phyloP scores from a whole-genome alignment of 2,888 invertebrate genomes.

The Orthonychiurus folsomi region DNA sequence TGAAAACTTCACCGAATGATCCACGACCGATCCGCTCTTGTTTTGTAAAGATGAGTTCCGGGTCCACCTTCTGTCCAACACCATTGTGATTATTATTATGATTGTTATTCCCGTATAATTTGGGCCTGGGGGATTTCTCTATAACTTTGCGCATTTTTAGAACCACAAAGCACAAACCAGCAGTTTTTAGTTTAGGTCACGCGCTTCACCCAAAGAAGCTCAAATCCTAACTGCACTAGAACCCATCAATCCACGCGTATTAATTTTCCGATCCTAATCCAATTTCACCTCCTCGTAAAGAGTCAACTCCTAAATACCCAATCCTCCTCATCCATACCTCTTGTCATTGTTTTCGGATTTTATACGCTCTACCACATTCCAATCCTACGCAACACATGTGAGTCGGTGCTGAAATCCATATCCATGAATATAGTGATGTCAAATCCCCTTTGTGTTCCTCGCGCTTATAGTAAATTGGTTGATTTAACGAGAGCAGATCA shows the following conservation, averaged over 20 bases:
- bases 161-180: too few species aligned
- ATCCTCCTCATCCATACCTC: neutral
- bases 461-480: too few species aligned
- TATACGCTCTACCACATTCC: neutral
- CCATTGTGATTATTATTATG: conserved; percentile 8
- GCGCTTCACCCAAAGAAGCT: too few species aligned
- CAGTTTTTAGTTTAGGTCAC: too few species aligned
- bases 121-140: neutral
- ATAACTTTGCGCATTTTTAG: neutral
- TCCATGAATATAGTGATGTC: too few species aligned
- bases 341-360: neutral
- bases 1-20: conserved; percentile 95
- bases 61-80: conserved; percentile 80
- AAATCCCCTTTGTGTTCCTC: too few species aligned
- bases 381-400: neutral
- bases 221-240: too few species aligned
- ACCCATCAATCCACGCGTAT: neutral
- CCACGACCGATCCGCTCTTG: conserved; percentile 94
- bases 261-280: neutral
- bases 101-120: too few species aligned
- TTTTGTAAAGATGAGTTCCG: conserved; percentile 98
- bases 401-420: neutral
- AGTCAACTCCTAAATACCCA: too few species aligned
- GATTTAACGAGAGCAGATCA: neutral
- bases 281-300: too few species aligned